Conservation (phyloP, 2,797 vertebrate species). For the Pachyuromys duprasi region DNA sequence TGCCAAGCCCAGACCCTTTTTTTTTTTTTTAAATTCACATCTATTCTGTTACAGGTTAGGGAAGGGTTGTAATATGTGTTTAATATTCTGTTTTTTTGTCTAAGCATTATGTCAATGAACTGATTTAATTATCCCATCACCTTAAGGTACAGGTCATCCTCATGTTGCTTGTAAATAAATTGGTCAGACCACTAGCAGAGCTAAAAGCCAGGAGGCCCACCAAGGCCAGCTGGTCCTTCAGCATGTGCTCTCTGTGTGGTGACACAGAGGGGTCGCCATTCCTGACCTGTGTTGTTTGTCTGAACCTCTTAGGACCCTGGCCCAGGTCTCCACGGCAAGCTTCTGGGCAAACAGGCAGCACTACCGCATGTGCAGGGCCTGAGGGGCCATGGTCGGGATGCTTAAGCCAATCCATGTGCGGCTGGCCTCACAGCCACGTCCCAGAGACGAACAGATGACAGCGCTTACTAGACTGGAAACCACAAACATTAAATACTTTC, state of each 20-base stretch:
- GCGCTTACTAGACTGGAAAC: not conserved
- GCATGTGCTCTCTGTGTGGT: not conserved
- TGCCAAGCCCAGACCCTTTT: not conserved
- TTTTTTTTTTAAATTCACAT: constrained; percentile 15
- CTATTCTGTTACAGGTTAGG: not conserved
- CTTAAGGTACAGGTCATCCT: not conserved
- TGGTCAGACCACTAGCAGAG: not conserved
- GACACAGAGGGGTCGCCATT: not conserved
- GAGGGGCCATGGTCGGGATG: fast-evolving
- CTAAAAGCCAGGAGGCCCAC: not conserved
- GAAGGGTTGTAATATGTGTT: not conserved
- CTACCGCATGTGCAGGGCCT: not conserved
- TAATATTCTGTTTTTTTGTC: not conserved
- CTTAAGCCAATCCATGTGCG: not conserved
- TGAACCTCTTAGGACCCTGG: not conserved
- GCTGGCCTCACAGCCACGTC: not conserved
- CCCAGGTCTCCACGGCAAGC: not conserved
- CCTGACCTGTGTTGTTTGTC: not conserved
- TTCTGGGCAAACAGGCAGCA: not conserved
- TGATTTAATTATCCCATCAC: not conserved
- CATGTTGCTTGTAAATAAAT: not conserved
- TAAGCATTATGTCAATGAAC: not conserved
- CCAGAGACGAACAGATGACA: not conserved
- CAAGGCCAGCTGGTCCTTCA: not conserved
- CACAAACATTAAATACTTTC: not conserved